A percentile compares a stretch with the other conserved stretches of the same genome.
phyloP scores from a whole-genome alignment of 2,113 vertebrate species.

The Dolichallabes microphthalmus region DNA sequence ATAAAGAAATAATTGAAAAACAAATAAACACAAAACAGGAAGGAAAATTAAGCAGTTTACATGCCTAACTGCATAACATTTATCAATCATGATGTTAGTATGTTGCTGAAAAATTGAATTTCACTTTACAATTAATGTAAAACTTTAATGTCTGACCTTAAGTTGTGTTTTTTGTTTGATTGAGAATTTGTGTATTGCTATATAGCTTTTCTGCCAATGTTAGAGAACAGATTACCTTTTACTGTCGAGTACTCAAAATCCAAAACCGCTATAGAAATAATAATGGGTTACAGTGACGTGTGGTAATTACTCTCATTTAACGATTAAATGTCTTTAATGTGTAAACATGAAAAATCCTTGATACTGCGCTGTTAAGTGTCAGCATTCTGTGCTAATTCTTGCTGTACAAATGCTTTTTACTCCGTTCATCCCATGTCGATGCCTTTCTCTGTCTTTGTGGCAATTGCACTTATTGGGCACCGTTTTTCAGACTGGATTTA shows the following conservation, averaged over 20 bases:
- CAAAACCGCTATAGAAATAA: not conserved
- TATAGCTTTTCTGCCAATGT: not conserved
- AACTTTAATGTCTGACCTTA: not conserved
- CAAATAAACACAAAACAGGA: not conserved
- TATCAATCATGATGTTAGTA: not conserved
- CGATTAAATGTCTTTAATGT: not conserved
- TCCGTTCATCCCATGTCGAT: conserved; percentile 2
- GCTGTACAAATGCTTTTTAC: conserved; percentile 33
- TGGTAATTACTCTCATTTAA: conserved; percentile 4
- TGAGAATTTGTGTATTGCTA: not conserved
- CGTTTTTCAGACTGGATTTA: not conserved
- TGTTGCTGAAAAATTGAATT: not conserved
- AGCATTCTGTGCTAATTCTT: conserved; percentile 10
- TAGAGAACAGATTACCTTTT: not conserved
- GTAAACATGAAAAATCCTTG: not conserved
- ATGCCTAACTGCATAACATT: not conserved
- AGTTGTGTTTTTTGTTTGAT: not conserved
- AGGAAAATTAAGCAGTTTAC: not conserved
- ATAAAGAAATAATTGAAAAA: not conserved
- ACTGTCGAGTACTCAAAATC: not conserved
- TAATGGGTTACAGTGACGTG: not conserved
- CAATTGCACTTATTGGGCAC: not conserved
- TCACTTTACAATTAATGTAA: not conserved
- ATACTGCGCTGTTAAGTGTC: not conserved
- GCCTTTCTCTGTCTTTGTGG: conserved; percentile 18